A percentile compares a stretch with the other conserved stretches of the same genome.
Conservation (phyloP, 2,888 invertebrate genomes). For the Azorinus chamasolen region DNA sequence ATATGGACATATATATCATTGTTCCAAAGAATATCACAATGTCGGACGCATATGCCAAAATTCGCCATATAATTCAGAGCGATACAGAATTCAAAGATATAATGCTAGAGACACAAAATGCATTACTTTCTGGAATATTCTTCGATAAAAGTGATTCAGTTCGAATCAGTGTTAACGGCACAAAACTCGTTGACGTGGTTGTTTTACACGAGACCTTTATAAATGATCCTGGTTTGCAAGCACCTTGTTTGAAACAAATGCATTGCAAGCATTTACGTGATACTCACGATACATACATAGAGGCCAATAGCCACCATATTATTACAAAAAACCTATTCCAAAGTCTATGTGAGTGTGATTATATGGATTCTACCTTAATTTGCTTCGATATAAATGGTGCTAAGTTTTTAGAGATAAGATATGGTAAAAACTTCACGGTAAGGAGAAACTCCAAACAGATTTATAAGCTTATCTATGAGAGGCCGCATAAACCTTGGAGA, state of each 20-base stretch:
- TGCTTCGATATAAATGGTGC: background rate
- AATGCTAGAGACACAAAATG: slow-evolving; percentile 3
- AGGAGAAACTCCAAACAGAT: background rate
- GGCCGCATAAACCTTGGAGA: slow-evolving; percentile 6
- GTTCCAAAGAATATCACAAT: slow-evolving; percentile 11
- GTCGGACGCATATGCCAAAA: slow-evolving; percentile 1
- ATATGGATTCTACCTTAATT: slow-evolving; percentile 7
- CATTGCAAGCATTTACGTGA: background rate
- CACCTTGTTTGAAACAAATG: slow-evolving; percentile 15
- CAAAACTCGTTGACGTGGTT: slow-evolving; percentile 7
- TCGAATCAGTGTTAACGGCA: slow-evolving; percentile 1
- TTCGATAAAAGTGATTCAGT: slow-evolving; percentile 5
- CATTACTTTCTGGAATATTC: background rate
- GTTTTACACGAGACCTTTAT: slow-evolving; percentile 22
- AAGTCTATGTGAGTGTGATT: slow-evolving; percentile 5
- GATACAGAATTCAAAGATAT: slow-evolving; percentile 1
- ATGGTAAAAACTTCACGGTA: slow-evolving; percentile 6
- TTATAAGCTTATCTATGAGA: slow-evolving; percentile 7
- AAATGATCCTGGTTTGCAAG: slow-evolving; percentile 8
- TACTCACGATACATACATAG: background rate
- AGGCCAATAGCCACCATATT: background rate
- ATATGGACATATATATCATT: slow-evolving; percentile 19
- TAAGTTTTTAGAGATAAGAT: slow-evolving; percentile 8
- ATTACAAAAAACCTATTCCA: slow-evolving; percentile 6
- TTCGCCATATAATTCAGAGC: background rate